Evolutionary conservation across 2,113 vertebrate genomes (phyloP), one percentile per base, ranked within the genome.

Genomic region (Pampusana beccarii): DNA sequence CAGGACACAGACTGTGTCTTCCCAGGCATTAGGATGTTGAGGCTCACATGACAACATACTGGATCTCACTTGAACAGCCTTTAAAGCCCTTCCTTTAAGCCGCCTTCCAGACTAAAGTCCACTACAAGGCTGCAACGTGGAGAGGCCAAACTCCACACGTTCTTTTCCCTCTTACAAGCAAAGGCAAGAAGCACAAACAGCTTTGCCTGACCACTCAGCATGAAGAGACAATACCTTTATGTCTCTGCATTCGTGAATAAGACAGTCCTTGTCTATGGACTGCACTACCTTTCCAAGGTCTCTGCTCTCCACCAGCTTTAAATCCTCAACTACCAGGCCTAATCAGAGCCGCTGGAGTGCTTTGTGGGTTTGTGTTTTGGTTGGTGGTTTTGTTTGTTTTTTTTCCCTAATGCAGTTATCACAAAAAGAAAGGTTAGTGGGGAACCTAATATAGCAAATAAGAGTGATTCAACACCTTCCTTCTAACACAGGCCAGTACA

Each of bases 41-140:
- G 19, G 48, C 9, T 81, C 8, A 38, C 5, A 62, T 29, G 74
- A 74, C 48, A 74, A 33, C 56, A 72, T 7, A 81, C 21, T 2
- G 6, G 69, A 81, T 79, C 25, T 81, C 75, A 64, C 77, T 11
- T 60, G 44, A 92, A 65, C 29, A 81, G 46, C 64, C 51, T 78
- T 86, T 71, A 50, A 90, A 62, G 88, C 33, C 58, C 72, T 82
- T 36, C 62, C 71, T 75, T 70, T 57, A 83, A 86, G 58, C 19
- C 5, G 9, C 54, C 86, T 87, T 38, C 56, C 0, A 3, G 93
- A 88, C 72, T 96, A 95, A 98, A 98, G 97, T 98, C 95, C 97
- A 94, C 85, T n/a, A 60, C 54, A 86, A 86, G 44, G 61, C 82
- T 87, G 62, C 73, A 84, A 88, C 1, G 17, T 95, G 86, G 88